These are phyloP conservation scores for Physella acuta DNA, from an alignment of 1,140 invertebrate genomes.

Conservation along the genomic window DNA sequence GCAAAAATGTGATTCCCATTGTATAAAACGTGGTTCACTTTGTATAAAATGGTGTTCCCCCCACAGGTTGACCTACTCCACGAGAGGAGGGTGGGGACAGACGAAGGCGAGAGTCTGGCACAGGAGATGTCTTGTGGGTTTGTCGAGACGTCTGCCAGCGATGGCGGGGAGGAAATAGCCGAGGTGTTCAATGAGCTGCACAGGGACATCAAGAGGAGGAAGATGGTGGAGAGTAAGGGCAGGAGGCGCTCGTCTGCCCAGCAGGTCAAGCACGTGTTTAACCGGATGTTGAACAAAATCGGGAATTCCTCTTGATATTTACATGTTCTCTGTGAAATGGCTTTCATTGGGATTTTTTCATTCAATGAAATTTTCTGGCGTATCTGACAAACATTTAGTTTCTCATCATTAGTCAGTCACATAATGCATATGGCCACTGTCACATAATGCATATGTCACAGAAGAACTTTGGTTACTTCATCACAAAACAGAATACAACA, in stretches of 20 bases:
- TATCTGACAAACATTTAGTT: too few relatives aligned
- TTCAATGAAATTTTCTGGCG: too few relatives aligned
- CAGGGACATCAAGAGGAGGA: slow-evolving; percentile 54
- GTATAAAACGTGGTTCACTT: too few relatives aligned
- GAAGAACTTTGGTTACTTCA: too few relatives aligned
- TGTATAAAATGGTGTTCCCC: neutral
- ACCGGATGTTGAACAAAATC: slow-evolving; percentile 53
- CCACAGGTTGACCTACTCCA: slow-evolving; percentile 79
- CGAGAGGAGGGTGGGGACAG: slow-evolving; percentile 79
- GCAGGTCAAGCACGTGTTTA: slow-evolving; percentile 53
- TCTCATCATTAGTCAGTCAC: too few relatives aligned
- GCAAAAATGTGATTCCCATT: too few relatives aligned
- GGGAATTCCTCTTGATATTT: slow-evolving; percentile 27
- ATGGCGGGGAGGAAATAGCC: slow-evolving; percentile 68
- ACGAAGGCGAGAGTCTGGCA: slow-evolving; percentile 77
- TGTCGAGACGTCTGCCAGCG: slow-evolving; percentile 81
- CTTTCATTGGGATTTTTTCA: too few relatives aligned
- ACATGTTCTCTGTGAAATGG: too few relatives aligned
- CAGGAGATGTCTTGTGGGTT: slow-evolving; percentile 78
- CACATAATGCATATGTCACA: too few relatives aligned
- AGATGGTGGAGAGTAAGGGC: slow-evolving; percentile 49
- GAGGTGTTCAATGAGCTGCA: slow-evolving; percentile 56
- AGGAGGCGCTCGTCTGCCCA: slow-evolving; percentile 57
- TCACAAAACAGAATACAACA: too few relatives aligned
- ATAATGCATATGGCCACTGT: too few relatives aligned